Percentiles rank a stretch among this genome's conserved stretches.
These are phyloP conservation scores for Petaurus breviceps DNA, from an alignment of 2,113 vertebrate species.

Conservation along the genomic window DNA sequence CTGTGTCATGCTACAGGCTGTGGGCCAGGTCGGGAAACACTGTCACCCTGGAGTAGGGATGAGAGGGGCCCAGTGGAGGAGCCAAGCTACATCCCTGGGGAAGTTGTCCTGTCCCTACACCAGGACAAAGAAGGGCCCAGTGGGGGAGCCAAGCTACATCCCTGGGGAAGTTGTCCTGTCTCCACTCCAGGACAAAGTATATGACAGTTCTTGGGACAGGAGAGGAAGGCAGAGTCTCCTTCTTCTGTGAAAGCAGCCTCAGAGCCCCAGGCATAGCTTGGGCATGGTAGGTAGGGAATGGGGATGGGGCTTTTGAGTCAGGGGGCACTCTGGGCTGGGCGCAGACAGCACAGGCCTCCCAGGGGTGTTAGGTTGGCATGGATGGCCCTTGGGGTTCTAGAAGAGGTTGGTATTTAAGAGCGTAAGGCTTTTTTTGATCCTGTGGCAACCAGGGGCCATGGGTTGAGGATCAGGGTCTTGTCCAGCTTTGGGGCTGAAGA, in stretches of 20 bases:
- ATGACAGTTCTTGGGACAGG: not conserved
- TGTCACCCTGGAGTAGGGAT: not conserved
- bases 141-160: not conserved
- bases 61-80: not conserved
- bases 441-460: not conserved
- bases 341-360: not conserved
- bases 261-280: not conserved
- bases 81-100: not conserved
- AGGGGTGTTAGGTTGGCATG: not conserved
- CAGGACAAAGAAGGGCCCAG: too few species aligned
- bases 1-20: not conserved
- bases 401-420: not conserved
- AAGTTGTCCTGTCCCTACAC: not conserved
- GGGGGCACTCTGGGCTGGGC: not conserved
- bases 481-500: not conserved
- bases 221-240: not conserved
- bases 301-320: not conserved
- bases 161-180: not conserved
- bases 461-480: too few species aligned
- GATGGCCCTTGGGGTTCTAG: not conserved
- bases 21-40: not conserved
- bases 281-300: not conserved
- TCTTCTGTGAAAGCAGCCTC: too few species aligned
- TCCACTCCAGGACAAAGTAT: not conserved
- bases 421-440: not conserved